Evolutionary conservation across 2,888 invertebrate genomes (phyloP).

Genomic region (Sinotaia quadrata): DNA sequence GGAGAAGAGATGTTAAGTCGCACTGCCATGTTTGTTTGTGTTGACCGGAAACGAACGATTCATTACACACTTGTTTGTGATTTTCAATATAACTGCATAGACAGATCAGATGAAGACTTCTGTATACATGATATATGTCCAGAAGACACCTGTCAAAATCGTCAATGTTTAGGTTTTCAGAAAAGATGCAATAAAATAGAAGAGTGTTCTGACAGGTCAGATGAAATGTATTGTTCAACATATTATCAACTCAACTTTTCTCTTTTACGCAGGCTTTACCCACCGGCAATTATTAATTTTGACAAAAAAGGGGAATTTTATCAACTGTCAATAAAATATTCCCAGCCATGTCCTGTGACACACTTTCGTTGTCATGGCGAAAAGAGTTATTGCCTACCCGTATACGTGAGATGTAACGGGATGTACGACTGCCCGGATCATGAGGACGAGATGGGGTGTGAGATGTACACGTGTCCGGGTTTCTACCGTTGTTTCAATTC

Average conservation of each 20-base stretch:
- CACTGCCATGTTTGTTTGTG: neutral
- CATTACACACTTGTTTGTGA: conserved; percentile 12
- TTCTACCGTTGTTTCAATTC: conserved; percentile 21
- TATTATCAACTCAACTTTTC: neutral
- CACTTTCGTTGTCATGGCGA: conserved; percentile 9
- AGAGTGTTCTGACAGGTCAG: neutral
- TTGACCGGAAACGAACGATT: conserved; percentile 5
- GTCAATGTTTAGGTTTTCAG: neutral
- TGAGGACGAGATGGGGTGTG: conserved; percentile 17
- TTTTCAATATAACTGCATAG: neutral
- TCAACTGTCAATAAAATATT: neutral
- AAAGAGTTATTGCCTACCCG: conserved; percentile 28
- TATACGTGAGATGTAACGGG: conserved; percentile 31
- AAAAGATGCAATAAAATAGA: neutral
- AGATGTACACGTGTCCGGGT: conserved; percentile 10
- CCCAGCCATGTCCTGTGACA: conserved; percentile 9
- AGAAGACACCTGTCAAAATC: neutral
- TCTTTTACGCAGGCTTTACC: neutral
- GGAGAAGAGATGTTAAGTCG: too few species aligned
- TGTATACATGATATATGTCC: neutral
- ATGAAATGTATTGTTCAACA: neutral
- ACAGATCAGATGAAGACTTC: neutral
- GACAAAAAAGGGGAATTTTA: neutral
- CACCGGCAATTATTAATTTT: neutral
- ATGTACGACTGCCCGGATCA: conserved; percentile 24